Evolutionary conservation across 2,888 invertebrate species (phyloP), one percentile per base, ranked within the genome.

Genomic region (Eremobia ochroleuca): DNA sequence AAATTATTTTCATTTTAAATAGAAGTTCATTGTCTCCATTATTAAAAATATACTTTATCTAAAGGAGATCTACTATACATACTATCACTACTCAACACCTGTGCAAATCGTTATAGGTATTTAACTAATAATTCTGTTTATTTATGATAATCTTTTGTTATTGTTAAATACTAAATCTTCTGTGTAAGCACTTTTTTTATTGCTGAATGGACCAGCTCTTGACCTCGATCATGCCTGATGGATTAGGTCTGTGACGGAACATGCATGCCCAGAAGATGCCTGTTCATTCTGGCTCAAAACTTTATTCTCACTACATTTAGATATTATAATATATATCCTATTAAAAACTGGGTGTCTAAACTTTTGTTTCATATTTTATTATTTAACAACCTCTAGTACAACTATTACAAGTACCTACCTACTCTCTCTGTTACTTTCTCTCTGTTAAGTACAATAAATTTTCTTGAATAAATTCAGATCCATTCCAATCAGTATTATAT

Each of bases 21-120:
- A 9, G 4, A 34, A 34, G 15, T 46, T 18, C 13, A 25, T 31
- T 67, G 8, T 37, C 21, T 28, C n/a, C 1, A 28, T 37, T 67
- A 58, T 8, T 25, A 25, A 25, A 49, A 52, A 52, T 52, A 25
- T 49, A 49, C 6, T 49, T 2, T 25, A 49, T 6, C n/a, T 55
- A 13, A 9, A 31, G 21, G 2, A 37, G 46, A 37, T 67, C 18
- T 52, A 28, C 25, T 28, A 25, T 76, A 74, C 21, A 25, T 76
- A 74, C 21, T 52, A n/a, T 21, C 18, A 62, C 37, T 69, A 46
- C 6, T 28, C n/a, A 46, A 79, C 37, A 76, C 6, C 31, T 69
- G 58, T 76, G 46, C 13, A 31, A 40, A 52, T n/a, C 49, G 28
- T 61, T 18, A 11, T 59, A 18, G 13, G 43, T 43, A 43, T 9